Evolutionary conservation across 2,113 vertebrate species (phyloP), one percentile per base, ranked within the genome.

Genomic region (Siniperca chuatsi): DNA sequence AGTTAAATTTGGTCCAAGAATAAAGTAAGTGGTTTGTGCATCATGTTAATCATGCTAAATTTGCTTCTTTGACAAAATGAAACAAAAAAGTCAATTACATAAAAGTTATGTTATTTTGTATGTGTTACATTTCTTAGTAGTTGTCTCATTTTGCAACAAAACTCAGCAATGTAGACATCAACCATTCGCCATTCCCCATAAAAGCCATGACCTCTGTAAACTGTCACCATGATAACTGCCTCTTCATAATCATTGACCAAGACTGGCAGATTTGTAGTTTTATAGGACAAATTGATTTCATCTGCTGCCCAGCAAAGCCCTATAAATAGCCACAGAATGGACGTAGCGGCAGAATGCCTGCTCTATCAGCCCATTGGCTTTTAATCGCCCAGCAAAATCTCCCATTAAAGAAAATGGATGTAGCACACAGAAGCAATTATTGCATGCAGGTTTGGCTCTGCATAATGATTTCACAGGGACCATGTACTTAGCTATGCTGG

Each of bases 391-490:
- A 69, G 92, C 86, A 88, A 94, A 93, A 90, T 84, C 67, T 77
- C 83, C 88, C 91, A 94, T 94, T 94, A 95, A 93, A 90, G 89
- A 85, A 92, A 92, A 93, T 94, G 90, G 79, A 94, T 93, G 91
- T 87, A 80, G 87, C 87, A 86, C 79, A 84, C 87, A 74, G 75
- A 90, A 84, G 86, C 91, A 90, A 93, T 94, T 94, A 94, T 90
- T 92, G 88, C 89, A 83, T 70, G 76, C 54, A 42, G 81, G 61
- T 82, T 87, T 79, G 72, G 84, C 64, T 81, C 76, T 78, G 83
- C 88, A 89, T 93, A 92, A 93, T 93, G 83, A 92, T 86, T 84
- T 86, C 83, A 83, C 82, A 62, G 68, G 82, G 69, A 78, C 25
- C 68, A 37, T 69, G 78, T 84, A 57, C 78, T 85, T 69, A 84